Base-by-base conservation (phyloP, 2,888 invertebrate species). In the Caenorhabditis parvicauda region DNA sequence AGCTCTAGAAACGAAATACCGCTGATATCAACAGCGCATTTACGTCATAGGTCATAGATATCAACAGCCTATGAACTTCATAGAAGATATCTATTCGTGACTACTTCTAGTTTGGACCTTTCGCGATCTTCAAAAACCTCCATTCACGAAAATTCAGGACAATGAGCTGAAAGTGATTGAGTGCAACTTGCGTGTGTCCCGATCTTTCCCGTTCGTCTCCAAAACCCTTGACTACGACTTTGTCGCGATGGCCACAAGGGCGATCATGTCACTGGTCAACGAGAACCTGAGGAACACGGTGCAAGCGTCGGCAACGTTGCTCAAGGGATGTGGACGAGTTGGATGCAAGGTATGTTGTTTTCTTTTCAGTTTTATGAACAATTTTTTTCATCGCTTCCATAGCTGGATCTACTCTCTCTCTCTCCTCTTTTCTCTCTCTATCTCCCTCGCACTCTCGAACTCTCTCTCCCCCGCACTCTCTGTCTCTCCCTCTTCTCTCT, bases 121-220 rank as follows among this genome's bases (percentile, higher is more conserved):
- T 5, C 4, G 42, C 35, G 14, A 12, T 32, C 35, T 32, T 14
- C 9, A 9, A 14, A 12, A 7, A 21, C 17, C n/a, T n/a, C n/a
- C n/a, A n/a, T n/a, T n/a, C n/a, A 35, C 50, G 59, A 39, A 24
- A 88, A 87, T 88, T 90, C 77, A 89, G 87, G 88, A 91, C 77
- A 89, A 91, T 80, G 91, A 93, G 74, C 85, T 99, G 27, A 92
- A 92, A 86, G 98, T 99, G 2, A 99, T 99, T 65, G 98, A 99
- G 84, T 98, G 98, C 83, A 99, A 99, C 83, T 90, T 96, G 0
- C 86, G 98, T 70, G 96, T 96, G 0, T 98, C 96, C 0, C 86
- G 98, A 72, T 96, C 95, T 0, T 98, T 99, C 79, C 96, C 98
- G n/a, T 99, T 99, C 83, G 95, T 99, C 2, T 96, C 96, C 0